Conservation (phyloP, 2,113 vertebrate species). For the Chaetorhynchus papuensis region DNA sequence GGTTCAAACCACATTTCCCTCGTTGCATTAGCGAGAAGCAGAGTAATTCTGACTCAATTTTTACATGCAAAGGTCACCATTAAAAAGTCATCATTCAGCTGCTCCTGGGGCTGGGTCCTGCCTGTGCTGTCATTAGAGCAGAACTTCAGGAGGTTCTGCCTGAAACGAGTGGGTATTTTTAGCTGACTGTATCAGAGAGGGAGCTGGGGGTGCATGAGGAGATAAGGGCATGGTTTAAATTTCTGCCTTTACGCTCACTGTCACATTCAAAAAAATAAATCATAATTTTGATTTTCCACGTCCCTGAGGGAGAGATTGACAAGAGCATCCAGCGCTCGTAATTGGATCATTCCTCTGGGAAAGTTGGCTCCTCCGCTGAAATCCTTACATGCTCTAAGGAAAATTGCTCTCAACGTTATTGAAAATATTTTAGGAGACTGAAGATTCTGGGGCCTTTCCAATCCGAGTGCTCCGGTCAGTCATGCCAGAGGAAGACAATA, state of each 20-base stretch:
- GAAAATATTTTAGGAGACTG: constrained; percentile 51
- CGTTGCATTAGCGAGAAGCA: rapidly evolving
- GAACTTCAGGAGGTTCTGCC: constrained; percentile 56
- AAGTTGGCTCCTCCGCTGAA: constrained; percentile 31
- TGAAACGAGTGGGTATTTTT: constrained; percentile 49
- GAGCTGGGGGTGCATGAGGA: constrained; percentile 42
- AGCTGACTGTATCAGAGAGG: constrained; percentile 48
- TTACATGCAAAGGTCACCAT: constrained; percentile 44
- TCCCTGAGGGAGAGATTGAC: constrained; percentile 63
- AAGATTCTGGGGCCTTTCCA: constrained; percentile 50
- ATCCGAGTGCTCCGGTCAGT: not conserved
- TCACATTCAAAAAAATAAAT: constrained; percentile 64
- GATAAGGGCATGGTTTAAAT: constrained; percentile 65
- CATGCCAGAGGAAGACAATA: constrained; percentile 26
- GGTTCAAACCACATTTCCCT: not conserved
- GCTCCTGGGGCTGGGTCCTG: constrained; percentile 9
- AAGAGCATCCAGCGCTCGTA: constrained; percentile 49
- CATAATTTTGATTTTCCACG: constrained; percentile 60
- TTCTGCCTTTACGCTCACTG: constrained; percentile 58
- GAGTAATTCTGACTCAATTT: constrained; percentile 31
- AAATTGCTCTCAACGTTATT: constrained; percentile 53
- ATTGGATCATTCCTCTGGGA: constrained; percentile 70
- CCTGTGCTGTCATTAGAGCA: constrained; percentile 44
- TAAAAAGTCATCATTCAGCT: constrained; percentile 33
- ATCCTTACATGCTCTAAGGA: constrained; percentile 61